phyloP scores from a whole-genome alignment of 2,888 invertebrate genomes.

The Tubiluchus corallicola region DNA sequence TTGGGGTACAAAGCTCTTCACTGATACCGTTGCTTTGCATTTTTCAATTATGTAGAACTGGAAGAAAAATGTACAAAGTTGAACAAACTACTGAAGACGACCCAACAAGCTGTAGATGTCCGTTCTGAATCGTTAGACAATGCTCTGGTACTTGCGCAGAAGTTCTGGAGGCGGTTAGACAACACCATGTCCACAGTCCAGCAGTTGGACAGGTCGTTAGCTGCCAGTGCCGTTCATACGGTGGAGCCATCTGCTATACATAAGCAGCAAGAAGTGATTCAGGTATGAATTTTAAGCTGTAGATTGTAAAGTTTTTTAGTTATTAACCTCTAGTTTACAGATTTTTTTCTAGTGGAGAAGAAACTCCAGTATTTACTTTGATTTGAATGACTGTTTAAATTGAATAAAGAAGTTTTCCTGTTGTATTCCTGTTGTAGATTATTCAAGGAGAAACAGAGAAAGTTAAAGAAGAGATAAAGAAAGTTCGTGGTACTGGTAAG shows the following conservation, averaged over 20 bases:
- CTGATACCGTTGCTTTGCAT: too few species aligned
- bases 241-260: constrained; percentile 39
- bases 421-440: too few species aligned
- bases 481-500: constrained; percentile 74
- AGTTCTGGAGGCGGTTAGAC: constrained; percentile 86
- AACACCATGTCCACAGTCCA: constrained; percentile 72
- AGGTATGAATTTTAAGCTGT: too few species aligned
- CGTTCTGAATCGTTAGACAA: constrained; percentile 66
- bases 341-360: too few species aligned
- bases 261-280: not conserved
- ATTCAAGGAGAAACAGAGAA: too few species aligned
- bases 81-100: constrained; percentile 78
- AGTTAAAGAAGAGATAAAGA: constrained; percentile 79
- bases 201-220: constrained; percentile 70
- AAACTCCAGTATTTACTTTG: too few species aligned
- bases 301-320: too few species aligned
- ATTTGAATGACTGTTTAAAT: too few species aligned
- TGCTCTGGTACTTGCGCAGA: constrained; percentile 67
- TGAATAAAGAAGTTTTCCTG: too few species aligned
- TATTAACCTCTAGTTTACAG: too few species aligned
- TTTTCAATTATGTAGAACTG: too few species aligned
- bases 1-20: too few species aligned
- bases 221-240: constrained; percentile 75
- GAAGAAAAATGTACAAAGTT: constrained; percentile 77
- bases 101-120: constrained; percentile 62